Evolutionary conservation across 2,888 invertebrate species (phyloP).

Genomic region (Lithophane semibrunnea): DNA sequence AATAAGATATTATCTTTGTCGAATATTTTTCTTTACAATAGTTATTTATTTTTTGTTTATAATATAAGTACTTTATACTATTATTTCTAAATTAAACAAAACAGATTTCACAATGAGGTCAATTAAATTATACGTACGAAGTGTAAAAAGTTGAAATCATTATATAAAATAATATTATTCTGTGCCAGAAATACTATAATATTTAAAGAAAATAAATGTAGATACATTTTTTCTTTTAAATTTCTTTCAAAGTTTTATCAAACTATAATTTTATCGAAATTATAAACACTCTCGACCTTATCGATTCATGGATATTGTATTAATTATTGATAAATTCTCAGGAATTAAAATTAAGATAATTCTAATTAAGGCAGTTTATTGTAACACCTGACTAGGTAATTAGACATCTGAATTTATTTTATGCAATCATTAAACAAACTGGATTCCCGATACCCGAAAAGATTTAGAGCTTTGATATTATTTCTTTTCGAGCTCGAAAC

Average conservation of each 20-base stretch:
- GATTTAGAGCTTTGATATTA: background rate
- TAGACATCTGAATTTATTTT: slow-evolving; percentile 35
- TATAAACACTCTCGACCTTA: background rate
- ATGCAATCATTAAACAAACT: background rate
- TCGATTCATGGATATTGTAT: slow-evolving; percentile 36
- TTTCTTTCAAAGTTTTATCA: slow-evolving; percentile 3
- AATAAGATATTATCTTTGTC: background rate
- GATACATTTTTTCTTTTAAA: background rate
- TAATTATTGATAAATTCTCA: slow-evolving; percentile 55
- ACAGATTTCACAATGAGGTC: slow-evolving; percentile 63
- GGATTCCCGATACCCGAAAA: background rate
- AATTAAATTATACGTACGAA: slow-evolving; percentile 67
- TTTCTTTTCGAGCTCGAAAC: background rate
- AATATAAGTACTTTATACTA: background rate
- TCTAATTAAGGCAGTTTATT: slow-evolving; percentile 45
- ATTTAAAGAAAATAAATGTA: slow-evolving; percentile 11
- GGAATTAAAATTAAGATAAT: slow-evolving; percentile 54
- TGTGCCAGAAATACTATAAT: slow-evolving; percentile 48
- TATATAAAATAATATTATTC: slow-evolving; percentile 43
- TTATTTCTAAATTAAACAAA: slow-evolving; percentile 5
- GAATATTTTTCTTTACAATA: background rate
- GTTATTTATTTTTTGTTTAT: background rate
- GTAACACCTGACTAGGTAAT: slow-evolving; percentile 21
- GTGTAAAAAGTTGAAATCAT: slow-evolving; percentile 36
- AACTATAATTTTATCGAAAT: background rate